Evolutionary conservation across 2,797 vertebrate genomes (phyloP).

Genomic region (Phoebastria nigripes): DNA sequence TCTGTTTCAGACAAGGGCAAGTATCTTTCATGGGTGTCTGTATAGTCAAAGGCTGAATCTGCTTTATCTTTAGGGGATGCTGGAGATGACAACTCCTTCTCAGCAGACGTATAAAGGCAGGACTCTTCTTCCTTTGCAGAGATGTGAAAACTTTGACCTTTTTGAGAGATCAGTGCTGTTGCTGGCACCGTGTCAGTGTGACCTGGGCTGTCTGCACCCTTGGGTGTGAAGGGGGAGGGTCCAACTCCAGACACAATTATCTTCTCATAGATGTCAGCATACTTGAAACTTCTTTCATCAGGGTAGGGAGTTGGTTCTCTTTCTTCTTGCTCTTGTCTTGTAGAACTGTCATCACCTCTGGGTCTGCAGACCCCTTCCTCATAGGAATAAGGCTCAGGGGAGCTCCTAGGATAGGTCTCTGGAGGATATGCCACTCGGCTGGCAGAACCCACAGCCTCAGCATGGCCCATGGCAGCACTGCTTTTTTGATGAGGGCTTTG

Average conservation of each 20-base stretch:
- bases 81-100: conserved; percentile 80
- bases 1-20: conserved; percentile 3
- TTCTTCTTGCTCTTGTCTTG: conserved; percentile 77
- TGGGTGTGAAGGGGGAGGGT: conserved; percentile 45
- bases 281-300: conserved; percentile 91
- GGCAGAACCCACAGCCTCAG: conserved; percentile 73
- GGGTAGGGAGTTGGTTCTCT: conserved; percentile 95
- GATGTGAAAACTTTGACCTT: conserved; percentile 50
- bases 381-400: conserved; percentile 70
- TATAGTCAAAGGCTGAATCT: conserved; percentile 70
- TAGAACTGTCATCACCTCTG: conserved; percentile 38
- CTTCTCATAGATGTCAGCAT: conserved; percentile 89
- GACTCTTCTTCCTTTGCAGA: conserved; percentile 78
- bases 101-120: conserved; percentile 68
- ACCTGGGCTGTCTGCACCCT: not conserved
- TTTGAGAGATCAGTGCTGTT: not conserved
- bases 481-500: conserved; percentile 37
- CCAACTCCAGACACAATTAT: conserved; percentile 68
- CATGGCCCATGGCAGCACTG: conserved; percentile 48
- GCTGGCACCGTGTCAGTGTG: not conserved
- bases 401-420: conserved; percentile 58
- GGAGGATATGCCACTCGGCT: conserved; percentile 67
- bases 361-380: conserved; percentile 63
- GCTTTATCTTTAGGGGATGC: conserved; percentile 67
- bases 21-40: conserved; percentile 43